Evolutionary conservation across 2,797 vertebrate species (phyloP).

Genomic region (Sebastes iracundus): DNA sequence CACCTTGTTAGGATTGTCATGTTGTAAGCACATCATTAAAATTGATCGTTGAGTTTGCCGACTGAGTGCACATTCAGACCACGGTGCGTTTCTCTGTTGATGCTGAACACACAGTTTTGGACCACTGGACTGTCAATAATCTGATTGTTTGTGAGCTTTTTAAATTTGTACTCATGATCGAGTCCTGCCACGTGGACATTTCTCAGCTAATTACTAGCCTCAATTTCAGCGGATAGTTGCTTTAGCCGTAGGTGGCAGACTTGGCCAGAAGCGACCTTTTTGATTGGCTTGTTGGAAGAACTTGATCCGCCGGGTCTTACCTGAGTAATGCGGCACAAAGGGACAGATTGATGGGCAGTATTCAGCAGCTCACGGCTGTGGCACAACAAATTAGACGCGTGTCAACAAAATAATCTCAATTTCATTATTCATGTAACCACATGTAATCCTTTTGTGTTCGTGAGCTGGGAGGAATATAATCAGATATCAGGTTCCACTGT

Average conservation of each 20-base stretch:
- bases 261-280: constrained; percentile 29
- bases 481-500: constrained; percentile 68
- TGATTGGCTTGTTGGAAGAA: constrained; percentile 59
- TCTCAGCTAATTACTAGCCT: constrained; percentile 11
- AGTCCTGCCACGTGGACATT: constrained; percentile 22
- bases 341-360: constrained; percentile 3
- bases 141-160: constrained; percentile 57
- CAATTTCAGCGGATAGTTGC: constrained; percentile 9
- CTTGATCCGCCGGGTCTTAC: constrained; percentile 39
- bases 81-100: constrained; percentile 21
- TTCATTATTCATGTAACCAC: constrained; percentile 77
- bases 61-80: constrained; percentile 47
- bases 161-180: constrained; percentile 38
- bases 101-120: constrained; percentile 2
- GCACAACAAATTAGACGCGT: constrained; percentile 66
- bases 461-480: constrained; percentile 46
- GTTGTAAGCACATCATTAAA: constrained; percentile 61
- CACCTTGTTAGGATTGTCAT: constrained; percentile 20
- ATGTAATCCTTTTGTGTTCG: constrained; percentile 72
- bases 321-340: constrained; percentile 39
- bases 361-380: constrained; percentile 19
- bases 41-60: constrained; percentile 53
- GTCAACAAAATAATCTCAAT: constrained; percentile 69
- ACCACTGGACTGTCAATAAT: constrained; percentile 51
- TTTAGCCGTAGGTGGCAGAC: constrained; percentile 22